Base-by-base conservation (phyloP, 2,888 invertebrate species). In the Catocala fraxini region DNA sequence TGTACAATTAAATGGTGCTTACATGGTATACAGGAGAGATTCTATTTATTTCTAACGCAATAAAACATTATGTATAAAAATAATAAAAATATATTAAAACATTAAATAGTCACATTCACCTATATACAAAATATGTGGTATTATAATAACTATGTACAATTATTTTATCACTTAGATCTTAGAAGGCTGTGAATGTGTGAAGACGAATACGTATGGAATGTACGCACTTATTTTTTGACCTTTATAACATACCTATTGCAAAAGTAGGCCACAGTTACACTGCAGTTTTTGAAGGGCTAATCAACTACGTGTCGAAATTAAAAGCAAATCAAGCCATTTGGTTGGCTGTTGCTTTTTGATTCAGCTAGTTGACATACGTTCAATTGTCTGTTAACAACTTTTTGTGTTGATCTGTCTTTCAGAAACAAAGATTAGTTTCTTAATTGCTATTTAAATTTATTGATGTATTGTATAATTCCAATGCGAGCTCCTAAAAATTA, bases 41-140 rank as follows among this genome's bases (percentile, higher is more conserved):
- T 6, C 35, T 7, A 57, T 12, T 45, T 12, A 12, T 6, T 45
- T 12, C 45, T 7, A 45, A 42, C 9, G 15, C 25, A 71, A 71
- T 71, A 33, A 71, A 71, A 71, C 69, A 65, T 6, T 46, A 56
- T 58, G 35, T 68, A 72, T 57, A 62, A 67, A 72, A 72, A 49
- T 62, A 56, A 35, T 51, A 64, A 73, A 66, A 62, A 63, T 72
- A 57, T 72, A 67, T 67, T 72, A 45, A 58, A 53, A 53, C 48
- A 47, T 58, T 51, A 2, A 15, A 15, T 15, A 51, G 59, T 35
- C 52, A 71, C 49, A 51, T 62, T 72, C 58, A 69, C 66, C 11
- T 51, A 12, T 51, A 11, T 52, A 51, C 34, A 47, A 52, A 51
- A 62, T 49, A 43, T 46, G 15, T 41, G 46, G 46, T 7, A 42